phyloP scores from a whole-genome alignment of 2,888 invertebrate species.

The Sericinus montela region DNA sequence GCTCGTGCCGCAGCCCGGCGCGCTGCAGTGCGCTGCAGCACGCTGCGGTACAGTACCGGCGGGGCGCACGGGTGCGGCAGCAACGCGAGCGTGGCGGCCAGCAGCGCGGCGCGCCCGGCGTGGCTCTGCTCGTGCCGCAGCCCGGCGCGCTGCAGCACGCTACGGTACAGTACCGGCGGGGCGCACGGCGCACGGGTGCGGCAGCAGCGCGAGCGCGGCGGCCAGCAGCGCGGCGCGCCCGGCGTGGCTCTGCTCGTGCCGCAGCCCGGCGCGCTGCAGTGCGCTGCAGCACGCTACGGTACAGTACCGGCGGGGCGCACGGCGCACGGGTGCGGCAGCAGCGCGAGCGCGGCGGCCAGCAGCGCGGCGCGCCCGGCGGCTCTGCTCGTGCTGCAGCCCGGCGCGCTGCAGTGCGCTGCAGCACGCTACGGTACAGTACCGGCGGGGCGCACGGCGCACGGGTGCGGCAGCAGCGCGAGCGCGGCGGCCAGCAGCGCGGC shows the following conservation, averaged over 20 bases:
- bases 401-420: too few relatives aligned
- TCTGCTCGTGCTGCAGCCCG: not conserved
- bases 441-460: too few relatives aligned
- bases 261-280: not conserved
- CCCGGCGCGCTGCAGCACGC: not conserved
- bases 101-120: not conserved
- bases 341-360: slow-evolving; percentile 4
- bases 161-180: not conserved
- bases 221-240: not conserved
- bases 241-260: not conserved
- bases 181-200: not conserved
- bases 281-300: not conserved
- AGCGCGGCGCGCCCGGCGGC: not conserved
- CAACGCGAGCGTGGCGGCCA: not conserved
- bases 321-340: not conserved
- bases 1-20: not conserved
- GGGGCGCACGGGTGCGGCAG: too few relatives aligned
- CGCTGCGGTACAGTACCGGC: too few relatives aligned
- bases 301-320: not conserved
- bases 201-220: slow-evolving; percentile 2
- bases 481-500: not conserved
- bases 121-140: not conserved
- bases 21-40: too few relatives aligned
- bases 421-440: too few relatives aligned
- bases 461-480: not conserved